A percentile compares a stretch with the other conserved stretches of the same genome.
Evolutionary conservation across 1,140 invertebrate genomes (phyloP).

Genomic region (Micrasema minimum): DNA sequence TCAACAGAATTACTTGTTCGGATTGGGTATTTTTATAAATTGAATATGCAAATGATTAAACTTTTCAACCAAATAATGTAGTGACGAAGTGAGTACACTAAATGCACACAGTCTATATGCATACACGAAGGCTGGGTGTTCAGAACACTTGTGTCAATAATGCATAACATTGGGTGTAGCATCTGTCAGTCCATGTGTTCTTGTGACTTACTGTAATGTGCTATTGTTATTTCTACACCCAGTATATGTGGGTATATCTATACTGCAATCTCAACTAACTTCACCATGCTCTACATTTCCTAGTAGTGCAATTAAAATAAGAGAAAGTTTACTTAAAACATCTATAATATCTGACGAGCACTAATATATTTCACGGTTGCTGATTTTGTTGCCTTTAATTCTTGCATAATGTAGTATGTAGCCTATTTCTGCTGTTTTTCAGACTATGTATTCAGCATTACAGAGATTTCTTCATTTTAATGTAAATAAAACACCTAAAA

Average conservation of each 20-base stretch:
- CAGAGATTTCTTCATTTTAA: too few relatives aligned
- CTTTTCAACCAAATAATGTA: too few relatives aligned
- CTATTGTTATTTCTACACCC: conserved; percentile 21
- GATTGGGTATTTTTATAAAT: too few relatives aligned
- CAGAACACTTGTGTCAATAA: conserved; percentile 28
- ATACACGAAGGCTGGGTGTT: too few relatives aligned
- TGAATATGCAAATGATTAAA: too few relatives aligned
- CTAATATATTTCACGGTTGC: conserved; percentile 45
- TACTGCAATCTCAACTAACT: conserved; percentile 26
- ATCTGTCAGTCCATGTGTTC: neutral
- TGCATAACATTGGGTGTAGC: conserved; percentile 11
- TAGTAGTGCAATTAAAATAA: conserved; percentile 41
- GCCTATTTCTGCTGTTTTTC: conserved; percentile 8
- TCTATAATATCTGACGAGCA: conserved; percentile 47
- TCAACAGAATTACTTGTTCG: too few relatives aligned
- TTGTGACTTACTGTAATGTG: conserved; percentile 15
- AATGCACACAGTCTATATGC: conserved; percentile 5
- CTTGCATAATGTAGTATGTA: conserved; percentile 34
- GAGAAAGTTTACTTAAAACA: conserved; percentile 49
- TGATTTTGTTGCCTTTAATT: conserved; percentile 47
- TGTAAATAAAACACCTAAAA: too few relatives aligned
- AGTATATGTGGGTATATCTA: conserved; percentile 18
- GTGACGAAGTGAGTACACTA: too few relatives aligned
- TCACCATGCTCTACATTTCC: conserved; percentile 39
- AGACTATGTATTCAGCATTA: too few relatives aligned